Base-by-base conservation (phyloP, 2,888 invertebrate genomes). In the Toxonevra muliebris region DNA sequence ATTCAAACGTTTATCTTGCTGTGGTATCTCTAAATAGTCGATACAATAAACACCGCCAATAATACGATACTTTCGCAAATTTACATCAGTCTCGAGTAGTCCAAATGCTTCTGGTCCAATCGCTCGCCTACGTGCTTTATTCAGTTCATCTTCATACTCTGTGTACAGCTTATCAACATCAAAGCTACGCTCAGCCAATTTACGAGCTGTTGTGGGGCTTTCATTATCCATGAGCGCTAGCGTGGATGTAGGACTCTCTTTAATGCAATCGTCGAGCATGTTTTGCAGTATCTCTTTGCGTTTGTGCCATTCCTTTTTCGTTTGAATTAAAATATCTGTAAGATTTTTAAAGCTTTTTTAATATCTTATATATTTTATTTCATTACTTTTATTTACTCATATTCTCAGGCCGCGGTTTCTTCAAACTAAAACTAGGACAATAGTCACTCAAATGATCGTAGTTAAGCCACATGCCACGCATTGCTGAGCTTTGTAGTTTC, bases 31-130 rank as follows among this genome's bases (percentile, higher is more conserved):
- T 62, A 94, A 84, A 59, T 94, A 86, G 76, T 95, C 91, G 57
- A 95, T 83, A 73, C 90, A 89, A 69, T 90, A 90, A 0, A 94
- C 88, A 0, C 95, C 95, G 0, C 93, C 94, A 15, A 94, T 88
- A 62, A 94, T 88, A 0, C 86, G 87, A 80, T 90, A 92, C 78
- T 92, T 92, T 54, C 95, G 87, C 61, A 95, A 85, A 83, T 95
- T 94, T 0, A 94, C 80, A 78, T 92, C 90, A 0, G 89, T 87
- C 20, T 87, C 84, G 15, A 87, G 84, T 0, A 88, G 83, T 3
- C 86, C 77, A 4, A 80, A 78, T 0, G 81, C 79, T 45, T 79
- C 82, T 0, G 82, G 82, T 1, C 84, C 85, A 15, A 84, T 81
- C 2, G 79, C 80, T 20, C 76, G 73, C 0, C 83, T 80, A 13